Evolutionary conservation across 30 jellyfish, hydroid and myxozoan species (phyloP).

Genomic region (Pseudorhiza aurosa): DNA sequence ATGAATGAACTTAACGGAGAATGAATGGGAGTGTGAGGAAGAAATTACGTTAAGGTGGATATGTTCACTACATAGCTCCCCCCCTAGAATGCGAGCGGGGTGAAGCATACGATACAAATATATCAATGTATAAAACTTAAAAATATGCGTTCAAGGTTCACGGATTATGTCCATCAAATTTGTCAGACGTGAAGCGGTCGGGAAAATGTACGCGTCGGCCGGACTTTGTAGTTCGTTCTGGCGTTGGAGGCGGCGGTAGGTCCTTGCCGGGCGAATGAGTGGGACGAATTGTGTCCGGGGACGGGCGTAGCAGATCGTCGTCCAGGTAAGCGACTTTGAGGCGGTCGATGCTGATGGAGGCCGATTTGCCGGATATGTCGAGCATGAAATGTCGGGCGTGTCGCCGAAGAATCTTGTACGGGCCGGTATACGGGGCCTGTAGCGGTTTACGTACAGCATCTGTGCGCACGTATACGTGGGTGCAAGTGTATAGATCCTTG

Average conservation of each 20-base stretch:
- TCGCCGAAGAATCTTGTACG: constrained; percentile 26
- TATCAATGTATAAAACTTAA: too few relatives aligned
- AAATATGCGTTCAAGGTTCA: too few relatives aligned
- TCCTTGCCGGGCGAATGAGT: neutral
- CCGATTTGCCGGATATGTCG: constrained; percentile 1
- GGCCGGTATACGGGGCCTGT: constrained; percentile 61
- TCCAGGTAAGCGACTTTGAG: constrained; percentile 64
- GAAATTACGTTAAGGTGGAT: too few relatives aligned
- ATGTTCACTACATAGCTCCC: too few relatives aligned
- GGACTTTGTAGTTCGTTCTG: constrained; percentile 40
- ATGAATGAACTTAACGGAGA: too few relatives aligned
- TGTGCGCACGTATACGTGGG: constrained; percentile 48
- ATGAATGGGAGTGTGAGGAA: too few relatives aligned
- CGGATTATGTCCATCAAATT: too few relatives aligned
- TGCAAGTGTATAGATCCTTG: constrained; percentile 1
- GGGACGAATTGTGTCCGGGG: constrained; percentile 18
- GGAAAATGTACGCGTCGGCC: constrained; percentile 43
- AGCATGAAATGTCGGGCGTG: constrained; percentile 5
- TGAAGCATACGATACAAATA: too few relatives aligned
- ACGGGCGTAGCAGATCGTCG: constrained; percentile 12
- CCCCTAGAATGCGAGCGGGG: too few relatives aligned
- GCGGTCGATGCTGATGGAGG: constrained; percentile 43
- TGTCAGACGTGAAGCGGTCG: constrained; percentile 18
- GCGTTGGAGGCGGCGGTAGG: neutral
- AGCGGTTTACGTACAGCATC: constrained; percentile 65